These are phyloP conservation scores for Daubentonia madagascariensis DNA, from an alignment of 2,113 vertebrate species.

Conservation along the genomic window DNA sequence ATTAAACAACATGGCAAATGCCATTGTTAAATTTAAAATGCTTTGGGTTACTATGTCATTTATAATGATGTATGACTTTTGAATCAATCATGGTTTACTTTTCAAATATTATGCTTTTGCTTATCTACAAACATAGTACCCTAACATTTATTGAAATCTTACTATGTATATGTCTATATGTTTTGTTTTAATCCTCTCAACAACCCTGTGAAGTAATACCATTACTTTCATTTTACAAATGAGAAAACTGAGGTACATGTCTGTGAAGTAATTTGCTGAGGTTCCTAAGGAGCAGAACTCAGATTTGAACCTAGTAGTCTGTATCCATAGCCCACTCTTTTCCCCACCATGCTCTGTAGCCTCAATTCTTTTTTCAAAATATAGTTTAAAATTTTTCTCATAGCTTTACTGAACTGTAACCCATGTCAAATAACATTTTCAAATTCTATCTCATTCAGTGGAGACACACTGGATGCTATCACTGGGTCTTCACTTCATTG, in stretches of 20 bases:
- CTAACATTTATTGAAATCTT: neutral
- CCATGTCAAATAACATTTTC: neutral
- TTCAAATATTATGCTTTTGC: neutral
- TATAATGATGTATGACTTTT: neutral
- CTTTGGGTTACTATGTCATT: neutral
- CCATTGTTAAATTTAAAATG: neutral
- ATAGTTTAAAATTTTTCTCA: neutral
- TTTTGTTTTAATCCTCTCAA: neutral
- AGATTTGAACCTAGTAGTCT: neutral
- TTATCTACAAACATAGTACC: neutral
- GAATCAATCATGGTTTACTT: neutral
- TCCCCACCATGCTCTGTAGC: neutral
- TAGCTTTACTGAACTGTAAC: neutral
- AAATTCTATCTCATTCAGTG: neutral
- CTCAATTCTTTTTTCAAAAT: neutral
- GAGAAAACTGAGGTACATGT: neutral
- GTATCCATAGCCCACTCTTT: neutral
- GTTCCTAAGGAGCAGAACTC: neutral
- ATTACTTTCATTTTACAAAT: neutral
- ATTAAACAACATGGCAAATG: neutral
- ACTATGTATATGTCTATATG: neutral
- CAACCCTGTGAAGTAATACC: neutral
- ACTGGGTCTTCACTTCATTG: neutral
- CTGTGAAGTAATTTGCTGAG: neutral
- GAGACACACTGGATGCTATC: neutral